Conservation (phyloP, 2,888 invertebrate genomes). For the Drosophila fungiperda region DNA sequence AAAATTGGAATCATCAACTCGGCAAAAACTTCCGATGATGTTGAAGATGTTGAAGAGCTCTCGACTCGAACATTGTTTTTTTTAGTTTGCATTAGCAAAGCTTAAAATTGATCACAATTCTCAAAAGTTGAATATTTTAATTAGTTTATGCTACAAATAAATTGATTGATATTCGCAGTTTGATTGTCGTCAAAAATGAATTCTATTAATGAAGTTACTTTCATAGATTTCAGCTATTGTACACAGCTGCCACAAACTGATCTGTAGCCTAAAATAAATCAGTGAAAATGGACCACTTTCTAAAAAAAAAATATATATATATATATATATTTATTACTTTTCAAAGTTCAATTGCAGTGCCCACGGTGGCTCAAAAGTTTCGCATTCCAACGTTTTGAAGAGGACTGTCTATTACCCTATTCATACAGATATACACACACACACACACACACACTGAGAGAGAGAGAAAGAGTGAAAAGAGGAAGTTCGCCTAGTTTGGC, state of each 20-base stretch:
- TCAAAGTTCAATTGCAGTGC: conserved; percentile 41
- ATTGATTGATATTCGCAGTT: background rate
- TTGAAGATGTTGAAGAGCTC: conserved; percentile 15
- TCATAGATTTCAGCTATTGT: background rate
- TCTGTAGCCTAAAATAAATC: conserved; percentile 1
- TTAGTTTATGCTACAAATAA: background rate
- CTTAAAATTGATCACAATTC: background rate
- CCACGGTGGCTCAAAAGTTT: conserved; percentile 21
- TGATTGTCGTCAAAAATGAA: background rate
- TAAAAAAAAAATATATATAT: background rate
- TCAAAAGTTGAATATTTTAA: background rate
- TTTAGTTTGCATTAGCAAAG: conserved; percentile 1
- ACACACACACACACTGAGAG: background rate
- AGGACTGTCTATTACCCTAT: conserved; percentile 38
- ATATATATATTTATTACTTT: conserved; percentile 15
- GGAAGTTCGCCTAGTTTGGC: conserved; percentile 50
- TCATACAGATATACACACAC: conserved; percentile 3
- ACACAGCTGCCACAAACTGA: background rate
- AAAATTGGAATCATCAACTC: conserved; percentile 11
- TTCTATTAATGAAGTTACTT: background rate
- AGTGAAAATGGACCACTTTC: conserved; percentile 5
- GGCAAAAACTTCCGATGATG: background rate
- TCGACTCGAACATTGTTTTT: conserved; percentile 10
- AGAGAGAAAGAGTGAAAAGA: conserved; percentile 39
- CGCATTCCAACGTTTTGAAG: conserved; percentile 36